These are phyloP conservation scores for Chelmon rostratus DNA, from an alignment of 2,797 vertebrate species.

Conservation along the genomic window DNA sequence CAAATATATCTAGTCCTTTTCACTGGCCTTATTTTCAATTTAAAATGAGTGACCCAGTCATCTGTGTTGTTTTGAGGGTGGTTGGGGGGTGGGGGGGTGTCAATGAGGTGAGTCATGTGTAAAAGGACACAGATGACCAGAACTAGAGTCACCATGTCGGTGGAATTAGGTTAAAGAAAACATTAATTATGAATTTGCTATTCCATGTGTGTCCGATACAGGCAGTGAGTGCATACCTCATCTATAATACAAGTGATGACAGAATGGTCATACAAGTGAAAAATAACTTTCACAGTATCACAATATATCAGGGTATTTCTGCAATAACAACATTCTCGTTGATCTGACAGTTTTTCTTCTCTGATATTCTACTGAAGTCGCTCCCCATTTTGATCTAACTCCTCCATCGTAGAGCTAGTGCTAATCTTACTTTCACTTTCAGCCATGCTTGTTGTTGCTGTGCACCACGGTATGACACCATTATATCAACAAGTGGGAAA, in stretches of 20 bases:
- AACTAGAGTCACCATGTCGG: neutral
- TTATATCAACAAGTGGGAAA: too few species aligned
- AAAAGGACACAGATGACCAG: neutral
- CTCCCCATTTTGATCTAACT: too few species aligned
- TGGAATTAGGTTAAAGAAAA: neutral
- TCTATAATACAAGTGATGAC: neutral
- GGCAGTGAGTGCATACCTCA: neutral
- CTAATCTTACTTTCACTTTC: too few species aligned
- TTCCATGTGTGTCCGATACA: neutral
- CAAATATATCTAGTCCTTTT: neutral
- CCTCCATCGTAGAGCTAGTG: too few species aligned
- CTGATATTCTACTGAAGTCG: too few species aligned
- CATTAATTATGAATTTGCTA: neutral
- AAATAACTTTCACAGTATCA: neutral
- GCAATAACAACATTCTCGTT: too few species aligned
- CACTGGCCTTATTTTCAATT: neutral
- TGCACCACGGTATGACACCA: too few species aligned
- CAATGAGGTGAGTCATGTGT: slow-evolving; percentile 1
- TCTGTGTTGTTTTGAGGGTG: neutral
- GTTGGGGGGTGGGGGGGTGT: too few species aligned
- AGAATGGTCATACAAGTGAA: neutral
- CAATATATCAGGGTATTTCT: too few species aligned
- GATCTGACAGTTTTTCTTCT: too few species aligned
- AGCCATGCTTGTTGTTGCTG: too few species aligned
- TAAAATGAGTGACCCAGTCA: neutral